Evolutionary conservation across 2,888 invertebrate species (phyloP).

Genomic region (Cecidostiba fungosa): DNA sequence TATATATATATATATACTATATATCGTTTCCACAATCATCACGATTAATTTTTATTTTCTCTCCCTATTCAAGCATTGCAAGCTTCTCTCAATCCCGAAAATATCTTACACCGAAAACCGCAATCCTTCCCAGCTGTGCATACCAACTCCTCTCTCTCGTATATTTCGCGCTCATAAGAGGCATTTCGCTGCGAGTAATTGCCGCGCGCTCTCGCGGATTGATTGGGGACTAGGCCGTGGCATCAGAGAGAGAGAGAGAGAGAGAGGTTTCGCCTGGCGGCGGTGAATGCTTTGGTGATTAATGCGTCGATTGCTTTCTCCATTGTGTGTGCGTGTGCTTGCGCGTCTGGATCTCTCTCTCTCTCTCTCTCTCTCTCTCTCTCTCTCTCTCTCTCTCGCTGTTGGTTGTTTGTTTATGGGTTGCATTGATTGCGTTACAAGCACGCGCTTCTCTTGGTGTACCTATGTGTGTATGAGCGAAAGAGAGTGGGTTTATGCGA

Average conservation of each 20-base stretch:
- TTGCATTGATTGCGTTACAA: constrained; percentile 41
- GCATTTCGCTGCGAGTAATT: background rate
- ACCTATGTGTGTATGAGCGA: background rate
- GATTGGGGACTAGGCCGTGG: background rate
- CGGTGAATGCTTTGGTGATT: constrained; percentile 33
- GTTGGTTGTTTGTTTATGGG: constrained; percentile 33
- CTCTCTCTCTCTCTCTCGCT: background rate
- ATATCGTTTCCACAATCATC: background rate
- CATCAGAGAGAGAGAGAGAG: background rate
- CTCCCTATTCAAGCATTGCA: too few species aligned
- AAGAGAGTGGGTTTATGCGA: background rate
- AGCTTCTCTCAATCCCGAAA: background rate
- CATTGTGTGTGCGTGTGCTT: background rate
- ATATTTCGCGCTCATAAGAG: background rate
- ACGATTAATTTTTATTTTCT: background rate
- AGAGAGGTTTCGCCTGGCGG: background rate
- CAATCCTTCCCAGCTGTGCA: background rate
- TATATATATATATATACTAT: background rate
- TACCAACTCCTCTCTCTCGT: background rate
- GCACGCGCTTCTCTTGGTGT: background rate
- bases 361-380: background rate
- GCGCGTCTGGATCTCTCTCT: background rate
- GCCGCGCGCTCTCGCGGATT: constrained; percentile 11
- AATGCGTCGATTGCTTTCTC: constrained; percentile 43
- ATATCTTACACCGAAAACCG: background rate